Conservation (phyloP, 1,140 invertebrate genomes). For the Heterodera schachtii region DNA sequence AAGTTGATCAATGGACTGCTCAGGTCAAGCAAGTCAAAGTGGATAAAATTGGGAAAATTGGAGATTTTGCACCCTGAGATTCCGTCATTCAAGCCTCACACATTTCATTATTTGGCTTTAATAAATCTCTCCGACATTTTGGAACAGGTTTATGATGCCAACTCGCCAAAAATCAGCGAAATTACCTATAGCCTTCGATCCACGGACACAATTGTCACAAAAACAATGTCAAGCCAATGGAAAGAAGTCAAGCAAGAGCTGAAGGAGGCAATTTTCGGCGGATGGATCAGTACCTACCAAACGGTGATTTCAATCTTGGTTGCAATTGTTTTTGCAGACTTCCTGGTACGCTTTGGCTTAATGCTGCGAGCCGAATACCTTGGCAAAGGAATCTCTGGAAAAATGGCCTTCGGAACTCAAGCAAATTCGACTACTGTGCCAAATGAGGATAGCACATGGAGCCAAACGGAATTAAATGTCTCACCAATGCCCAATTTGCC, state of each 20-base stretch:
- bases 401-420: neutral
- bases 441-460: neutral
- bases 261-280: neutral
- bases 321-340: neutral
- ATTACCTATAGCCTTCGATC: neutral
- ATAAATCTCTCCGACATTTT: neutral
- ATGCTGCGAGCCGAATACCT: constrained; percentile 2
- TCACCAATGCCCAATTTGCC: neutral
- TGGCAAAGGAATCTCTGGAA: neutral
- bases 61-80: too few species aligned
- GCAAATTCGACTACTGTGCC: too few species aligned
- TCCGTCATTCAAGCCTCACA: neutral
- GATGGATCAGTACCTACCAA: neutral
- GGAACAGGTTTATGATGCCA: neutral
- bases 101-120: neutral
- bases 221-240: neutral
- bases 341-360: neutral
- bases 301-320: neutral
- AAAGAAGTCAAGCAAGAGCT: neutral
- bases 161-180: neutral
- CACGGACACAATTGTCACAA: neutral
- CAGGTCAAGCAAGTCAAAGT: constrained; percentile 5
- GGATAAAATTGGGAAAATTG: neutral
- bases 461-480: neutral
- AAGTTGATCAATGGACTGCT: neutral